Evolutionary conservation across 1,140 invertebrate genomes (phyloP).

Genomic region (Leptopilina boulardi): DNA sequence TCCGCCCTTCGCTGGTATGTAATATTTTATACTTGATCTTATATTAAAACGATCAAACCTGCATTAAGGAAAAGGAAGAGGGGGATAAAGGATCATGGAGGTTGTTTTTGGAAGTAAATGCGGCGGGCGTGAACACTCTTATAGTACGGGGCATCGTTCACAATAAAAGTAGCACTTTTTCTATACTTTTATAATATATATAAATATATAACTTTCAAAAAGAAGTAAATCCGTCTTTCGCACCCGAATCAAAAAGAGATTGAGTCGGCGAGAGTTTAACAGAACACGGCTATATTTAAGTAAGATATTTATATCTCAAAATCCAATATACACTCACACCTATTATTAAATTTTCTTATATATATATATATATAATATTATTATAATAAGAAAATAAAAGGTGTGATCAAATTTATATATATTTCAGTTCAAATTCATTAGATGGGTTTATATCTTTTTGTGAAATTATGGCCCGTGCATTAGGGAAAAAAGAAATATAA

Average conservation of each 20-base stretch:
- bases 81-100: too few relatives aligned
- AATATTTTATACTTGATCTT: conserved; percentile 23
- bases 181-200: background rate
- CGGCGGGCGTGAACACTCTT: conserved; percentile 17
- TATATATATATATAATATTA: too few relatives aligned
- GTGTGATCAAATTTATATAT: background rate
- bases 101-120: conserved; percentile 9
- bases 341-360: conserved; percentile 14
- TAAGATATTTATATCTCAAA: conserved; percentile 4
- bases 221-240: conserved; percentile 1
- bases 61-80: background rate
- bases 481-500: too few relatives aligned
- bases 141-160: background rate
- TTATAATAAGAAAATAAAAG: background rate
- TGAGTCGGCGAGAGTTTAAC: background rate
- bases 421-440: background rate
- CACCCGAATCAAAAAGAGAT: conserved; percentile 24
- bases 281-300: background rate
- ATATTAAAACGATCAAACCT: conserved; percentile 21
- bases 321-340: conserved; percentile 19
- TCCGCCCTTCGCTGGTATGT: conserved; percentile 20
- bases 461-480: too few relatives aligned
- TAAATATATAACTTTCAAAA: conserved; percentile 7
- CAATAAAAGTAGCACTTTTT: conserved; percentile 23
- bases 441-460: background rate